Evolutionary conservation across 2,113 vertebrate genomes (phyloP), one percentile per base, ranked within the genome.

Genomic region (Aptenodytes forsteri): DNA sequence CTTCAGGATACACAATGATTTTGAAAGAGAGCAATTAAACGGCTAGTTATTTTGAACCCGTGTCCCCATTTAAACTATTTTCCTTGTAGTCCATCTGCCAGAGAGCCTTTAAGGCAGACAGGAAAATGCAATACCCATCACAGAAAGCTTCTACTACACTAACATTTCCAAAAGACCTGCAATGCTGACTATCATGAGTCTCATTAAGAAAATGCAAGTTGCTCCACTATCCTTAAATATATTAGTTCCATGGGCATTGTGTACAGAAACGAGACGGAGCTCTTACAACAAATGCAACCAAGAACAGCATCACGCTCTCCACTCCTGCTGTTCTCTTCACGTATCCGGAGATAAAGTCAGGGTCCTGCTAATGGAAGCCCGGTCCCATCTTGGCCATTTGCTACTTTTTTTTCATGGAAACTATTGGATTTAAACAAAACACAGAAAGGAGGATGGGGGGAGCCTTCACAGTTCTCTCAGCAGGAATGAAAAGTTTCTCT

Each of bases 11-110:
- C 70, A 88, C 67, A 15, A 50, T 40, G 66, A 79, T 93, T 92
- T 78, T 84, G 76, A 80, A 97, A 93, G 86, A 72, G 70, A 62
- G 58, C 30, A 71, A 95, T 93, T 93, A 92, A 84, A 75, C 3
- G 6, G 61, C 38, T 65, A 75, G 90, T 96, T 96, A 89, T 90
- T 93, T 64, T 95, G 94, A 97, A 90, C 92, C 54, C 13, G 0
- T 20, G 73, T 93, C 96, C 93, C 91, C 71, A 36, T 29, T 61
- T 93, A 55, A 67, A 96, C 91, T 32, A 11, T 52, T 78, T 67
- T 54, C 55, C 80, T 82, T 21, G 64, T 3, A 71, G 91, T 65
- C 92, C 96, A 88, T 96, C 96, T 96, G 97, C 87, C 87, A 90
- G 71, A 88, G 88, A 81, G 84, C 84, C 93, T 94, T 84, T 49